These are phyloP conservation scores for Anabacerthia variegaticeps DNA, from an alignment of 2,797 vertebrate genomes.

Conservation along the genomic window DNA sequence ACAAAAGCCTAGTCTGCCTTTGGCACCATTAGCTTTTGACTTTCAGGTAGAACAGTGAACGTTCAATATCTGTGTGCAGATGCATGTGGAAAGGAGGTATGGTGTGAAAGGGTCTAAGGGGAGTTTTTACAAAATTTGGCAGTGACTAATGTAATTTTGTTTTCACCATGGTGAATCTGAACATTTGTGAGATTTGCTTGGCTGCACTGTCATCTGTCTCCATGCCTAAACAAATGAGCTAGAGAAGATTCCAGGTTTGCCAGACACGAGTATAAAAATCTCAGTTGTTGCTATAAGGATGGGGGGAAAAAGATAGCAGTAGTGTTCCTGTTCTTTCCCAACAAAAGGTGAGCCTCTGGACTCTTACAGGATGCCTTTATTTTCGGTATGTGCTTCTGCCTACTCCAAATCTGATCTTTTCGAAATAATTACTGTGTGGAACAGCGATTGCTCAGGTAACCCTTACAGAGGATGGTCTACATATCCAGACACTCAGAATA, in stretches of 20 bases:
- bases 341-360: neutral
- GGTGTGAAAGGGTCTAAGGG: neutral
- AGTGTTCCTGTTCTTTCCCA: neutral
- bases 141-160: neutral
- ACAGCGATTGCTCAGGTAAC: rapidly evolving
- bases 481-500: neutral
- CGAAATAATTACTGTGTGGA: neutral
- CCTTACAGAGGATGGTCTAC: neutral
- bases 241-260: neutral
- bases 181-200: neutral
- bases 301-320: neutral
- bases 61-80: neutral
- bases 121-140: neutral
- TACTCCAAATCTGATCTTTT: neutral
- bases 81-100: neutral
- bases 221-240: neutral
- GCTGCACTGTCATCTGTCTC: neutral
- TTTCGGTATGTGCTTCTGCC: neutral
- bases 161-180: neutral
- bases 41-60: neutral
- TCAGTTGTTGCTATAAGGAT: neutral
- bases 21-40: neutral
- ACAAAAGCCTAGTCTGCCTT: neutral
- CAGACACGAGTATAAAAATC: neutral
- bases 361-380: neutral